Base-by-base conservation (phyloP, 2,888 invertebrate species). In the Tetragnatha montana region DNA sequence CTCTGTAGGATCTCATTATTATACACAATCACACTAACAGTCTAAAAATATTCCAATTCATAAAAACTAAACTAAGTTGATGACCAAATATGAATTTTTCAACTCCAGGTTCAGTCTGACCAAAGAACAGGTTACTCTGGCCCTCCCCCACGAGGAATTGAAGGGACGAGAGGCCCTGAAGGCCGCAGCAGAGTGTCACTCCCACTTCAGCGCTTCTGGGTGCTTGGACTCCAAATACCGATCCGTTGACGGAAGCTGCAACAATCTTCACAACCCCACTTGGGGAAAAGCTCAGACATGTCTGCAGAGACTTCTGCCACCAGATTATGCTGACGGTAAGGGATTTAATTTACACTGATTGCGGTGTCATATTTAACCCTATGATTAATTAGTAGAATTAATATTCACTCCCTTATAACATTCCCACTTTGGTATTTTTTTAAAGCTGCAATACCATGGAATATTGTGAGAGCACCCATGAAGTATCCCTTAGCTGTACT, bases 191-290 rank as follows among this genome's bases (percentile, higher is more conserved):
- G n/a, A 84, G 21, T 90, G 90, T 50, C 90, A 90, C 69, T 70
- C 22, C 4, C 87, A 90, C 22, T 90, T 90, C 60, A 70, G 22
- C 22, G 51, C 81, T 3, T 14, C 21, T 8, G 69, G 71, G 14
- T 90, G 90, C 71, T 7, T 22, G 6, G 87, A 90, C 47, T 84
- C 87, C 19, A 91, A 88, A 74, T 98, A 97, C 94, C 95, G 98
- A 83, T 97, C 97, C 0, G 95, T 96, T 85, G 97, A 97, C 93
- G 98, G 98, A 68, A 96, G 97, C 68, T 98, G 98, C 94, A 98
- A 98, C 94, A 98, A 98, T 94, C 94, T 96, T 82, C 94, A 95
- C 83, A 95, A 96, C 81, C 96, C 96, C 0, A 95, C 96, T 93
- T 96, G 96, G 95, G 98, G 98, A 0, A 96, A 97, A 7, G 95